Base-by-base conservation (phyloP, 2,113 vertebrate genomes). In the Propithecus coquereli region DNA sequence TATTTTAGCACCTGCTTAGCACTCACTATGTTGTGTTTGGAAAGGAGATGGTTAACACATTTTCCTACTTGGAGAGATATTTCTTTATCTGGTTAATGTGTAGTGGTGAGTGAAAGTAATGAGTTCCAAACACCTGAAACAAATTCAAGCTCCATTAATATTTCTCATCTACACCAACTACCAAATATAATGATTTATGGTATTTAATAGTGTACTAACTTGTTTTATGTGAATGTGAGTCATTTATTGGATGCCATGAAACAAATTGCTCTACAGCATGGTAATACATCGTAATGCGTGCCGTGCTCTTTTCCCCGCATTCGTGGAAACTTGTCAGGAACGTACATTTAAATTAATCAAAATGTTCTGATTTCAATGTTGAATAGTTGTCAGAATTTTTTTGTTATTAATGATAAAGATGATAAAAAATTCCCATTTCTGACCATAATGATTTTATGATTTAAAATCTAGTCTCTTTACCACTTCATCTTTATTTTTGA, bases 81-180 rank as follows among this genome's bases (percentile, higher is more conserved):
- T 94, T 92, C 68, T 80, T 91, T 91, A 76, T 91, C 47, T 93
- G 79, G 83, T 97, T 95, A 97, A 96, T 80, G 92, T 81, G 85
- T 89, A 95, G 52, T 92, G 61, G 43, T 87, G 85, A 95, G 76
- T 95, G 65, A 95, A 85, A 79, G 61, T 79, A 95, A 52, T 79
- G 92, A 65, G 70, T 96, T 97, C 81, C 66, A 97, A 97, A 96
- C 92, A 97, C 95, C 97, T 97, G 93, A 97, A 98, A 97, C 66
- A 96, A 94, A 98, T 97, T 97, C 97, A 98, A 94, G 94, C 97
- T 97, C 87, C 96, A 97, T 97, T 98, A 97, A 96, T 93, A 87
- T 95, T 96, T 97, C 95, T 97, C 81, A 82, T 97, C 95, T 96
- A 80, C 84, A 95, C 82, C 88, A 97, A 92, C 77, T 90, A 93